Conservation (phyloP, 1,140 invertebrate species). For the Drosophila pachea region DNA sequence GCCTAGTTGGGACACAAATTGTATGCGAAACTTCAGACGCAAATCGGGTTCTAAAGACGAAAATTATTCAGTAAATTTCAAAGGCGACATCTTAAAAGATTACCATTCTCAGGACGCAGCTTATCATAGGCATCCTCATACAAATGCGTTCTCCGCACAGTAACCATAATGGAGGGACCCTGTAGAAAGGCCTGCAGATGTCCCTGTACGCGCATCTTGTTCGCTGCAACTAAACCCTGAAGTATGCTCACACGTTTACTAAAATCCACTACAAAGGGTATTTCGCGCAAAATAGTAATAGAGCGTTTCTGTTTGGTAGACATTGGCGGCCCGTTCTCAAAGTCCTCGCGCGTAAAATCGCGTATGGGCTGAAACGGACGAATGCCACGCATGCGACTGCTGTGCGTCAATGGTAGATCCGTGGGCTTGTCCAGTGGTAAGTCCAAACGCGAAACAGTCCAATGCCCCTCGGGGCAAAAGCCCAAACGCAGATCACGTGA, state of each 20-base stretch:
- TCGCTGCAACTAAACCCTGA: slow-evolving; percentile 83
- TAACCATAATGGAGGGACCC: slow-evolving; percentile 87
- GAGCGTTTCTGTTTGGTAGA: slow-evolving; percentile 93
- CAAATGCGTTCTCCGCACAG: slow-evolving; percentile 92
- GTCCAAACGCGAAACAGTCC: slow-evolving; percentile 86
- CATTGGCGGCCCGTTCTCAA: slow-evolving; percentile 89
- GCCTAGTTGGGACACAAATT: slow-evolving; percentile 93
- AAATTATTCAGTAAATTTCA: neutral
- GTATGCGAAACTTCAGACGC: slow-evolving; percentile 90
- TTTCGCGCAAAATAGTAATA: slow-evolving; percentile 91
- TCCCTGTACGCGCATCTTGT: slow-evolving; percentile 82
- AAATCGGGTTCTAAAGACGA: slow-evolving; percentile 88
- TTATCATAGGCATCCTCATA: slow-evolving; percentile 99
- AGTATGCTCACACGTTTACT: slow-evolving; percentile 92
- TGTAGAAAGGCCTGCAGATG: slow-evolving; percentile 86
- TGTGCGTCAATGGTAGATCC: slow-evolving; percentile 82
- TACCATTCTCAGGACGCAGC: slow-evolving; percentile 92
- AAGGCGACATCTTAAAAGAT: neutral
- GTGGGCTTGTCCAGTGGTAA: slow-evolving; percentile 84
- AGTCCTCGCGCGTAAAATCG: slow-evolving; percentile 83
- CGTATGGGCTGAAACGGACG: slow-evolving; percentile 83
- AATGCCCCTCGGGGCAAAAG: slow-evolving; percentile 88
- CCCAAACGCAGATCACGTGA: slow-evolving; percentile 86
- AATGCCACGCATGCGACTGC: slow-evolving; percentile 81
- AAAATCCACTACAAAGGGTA: slow-evolving; percentile 96